Percentiles rank a stretch among this genome's conserved stretches.
Conservation (phyloP, 2,888 invertebrate species). For the Epirrita christyi region DNA sequence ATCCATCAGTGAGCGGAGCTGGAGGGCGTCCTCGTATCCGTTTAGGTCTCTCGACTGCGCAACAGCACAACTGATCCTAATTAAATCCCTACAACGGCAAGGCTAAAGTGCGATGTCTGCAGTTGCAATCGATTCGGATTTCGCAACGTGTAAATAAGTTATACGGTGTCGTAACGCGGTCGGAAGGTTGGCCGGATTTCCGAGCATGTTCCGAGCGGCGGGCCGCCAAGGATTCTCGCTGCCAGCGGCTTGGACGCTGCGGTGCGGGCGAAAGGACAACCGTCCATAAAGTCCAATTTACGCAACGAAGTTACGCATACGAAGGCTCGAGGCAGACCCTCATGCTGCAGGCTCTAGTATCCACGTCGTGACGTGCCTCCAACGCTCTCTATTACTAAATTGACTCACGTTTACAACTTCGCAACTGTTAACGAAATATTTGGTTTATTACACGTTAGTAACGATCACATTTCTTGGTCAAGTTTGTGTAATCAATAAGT, state of each 20-base stretch:
- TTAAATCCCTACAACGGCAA: constrained; percentile 83
- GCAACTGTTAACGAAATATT: constrained; percentile 75
- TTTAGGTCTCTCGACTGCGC: constrained; percentile 78
- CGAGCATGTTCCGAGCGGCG: constrained; percentile 81
- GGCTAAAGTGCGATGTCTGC: constrained; percentile 83
- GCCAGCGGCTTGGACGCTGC: constrained; percentile 67
- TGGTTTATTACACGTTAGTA: constrained; percentile 60
- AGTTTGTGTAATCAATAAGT: constrained; percentile 51
- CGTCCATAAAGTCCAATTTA: constrained; percentile 53
- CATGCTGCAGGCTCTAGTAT: constrained; percentile 45
- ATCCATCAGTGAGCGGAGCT: constrained; percentile 74
- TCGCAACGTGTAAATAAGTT: constrained; percentile 84
- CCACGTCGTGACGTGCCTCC: constrained; percentile 60
- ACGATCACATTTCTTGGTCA: constrained; percentile 59
- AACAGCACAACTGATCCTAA: constrained; percentile 73
- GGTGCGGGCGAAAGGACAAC: constrained; percentile 67
- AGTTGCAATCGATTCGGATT: constrained; percentile 84
- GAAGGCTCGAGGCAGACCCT: constrained; percentile 31
- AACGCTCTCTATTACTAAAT: constrained; percentile 68
- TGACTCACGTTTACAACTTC: constrained; percentile 75
- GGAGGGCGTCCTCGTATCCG: constrained; percentile 82
- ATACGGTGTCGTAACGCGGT: constrained; percentile 82
- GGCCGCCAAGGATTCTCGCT: constrained; percentile 80
- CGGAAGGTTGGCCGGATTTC: constrained; percentile 85
- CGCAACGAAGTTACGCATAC: constrained; percentile 60